Evolutionary conservation across 92 coral and sea anemone genomes (phyloP).

Genomic region (Ricordea florida): DNA sequence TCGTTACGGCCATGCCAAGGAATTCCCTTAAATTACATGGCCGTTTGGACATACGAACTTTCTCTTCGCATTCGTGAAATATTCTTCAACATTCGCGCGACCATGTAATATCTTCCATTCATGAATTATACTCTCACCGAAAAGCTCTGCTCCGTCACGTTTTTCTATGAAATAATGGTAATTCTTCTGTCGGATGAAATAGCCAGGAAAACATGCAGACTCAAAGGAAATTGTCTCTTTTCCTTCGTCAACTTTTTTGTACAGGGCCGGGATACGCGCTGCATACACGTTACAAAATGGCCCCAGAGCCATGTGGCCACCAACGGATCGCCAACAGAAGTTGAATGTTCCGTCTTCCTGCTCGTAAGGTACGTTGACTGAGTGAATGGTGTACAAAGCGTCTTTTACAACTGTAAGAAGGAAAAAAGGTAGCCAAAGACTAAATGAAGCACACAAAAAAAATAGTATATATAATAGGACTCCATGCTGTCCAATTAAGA

Average conservation of each 20-base stretch:
- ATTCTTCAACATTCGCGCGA: too few relatives aligned
- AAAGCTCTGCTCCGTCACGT: conserved; percentile 42
- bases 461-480: background rate
- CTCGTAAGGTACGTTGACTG: conserved; percentile 69
- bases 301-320: conserved; percentile 42
- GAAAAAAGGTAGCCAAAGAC: background rate
- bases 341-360: conserved; percentile 56
- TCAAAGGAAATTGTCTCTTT: conserved; percentile 62
- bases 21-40: too few relatives aligned
- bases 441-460: background rate
- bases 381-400: conserved; percentile 70
- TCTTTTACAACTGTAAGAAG: conserved; percentile 61
- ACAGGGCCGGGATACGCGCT: conserved; percentile 9
- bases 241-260: background rate
- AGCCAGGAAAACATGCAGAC: conserved; percentile 78
- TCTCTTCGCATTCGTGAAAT: too few relatives aligned
- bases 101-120: too few relatives aligned
- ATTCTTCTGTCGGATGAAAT: conserved; percentile 77
- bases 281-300: conserved; percentile 61
- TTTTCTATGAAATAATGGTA: conserved; percentile 58
- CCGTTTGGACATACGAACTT: too few relatives aligned
- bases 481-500: too few relatives aligned
- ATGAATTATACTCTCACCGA: conserved; percentile 9
- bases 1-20: too few relatives aligned
- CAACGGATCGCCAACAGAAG: conserved; percentile 64